phyloP scores from a whole-genome alignment of 2,888 invertebrate species.

The Hydroisotoma schaefferi region DNA sequence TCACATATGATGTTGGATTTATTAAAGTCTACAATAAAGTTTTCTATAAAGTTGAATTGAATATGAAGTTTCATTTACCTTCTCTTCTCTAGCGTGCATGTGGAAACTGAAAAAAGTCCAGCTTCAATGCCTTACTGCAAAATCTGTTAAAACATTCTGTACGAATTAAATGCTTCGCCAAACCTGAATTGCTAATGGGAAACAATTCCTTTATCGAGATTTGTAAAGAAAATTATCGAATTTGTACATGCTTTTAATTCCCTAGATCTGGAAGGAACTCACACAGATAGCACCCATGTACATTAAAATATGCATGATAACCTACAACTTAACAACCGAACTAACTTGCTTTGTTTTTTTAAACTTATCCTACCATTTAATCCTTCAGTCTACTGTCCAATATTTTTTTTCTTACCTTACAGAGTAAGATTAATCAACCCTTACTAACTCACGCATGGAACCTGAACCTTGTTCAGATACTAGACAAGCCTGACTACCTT shows the following conservation, averaged over 20 bases:
- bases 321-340: background rate
- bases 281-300: background rate
- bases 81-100: too few relatives aligned
- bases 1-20: too few relatives aligned
- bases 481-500: too few relatives aligned
- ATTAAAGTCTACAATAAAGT: too few relatives aligned
- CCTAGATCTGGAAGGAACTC: background rate
- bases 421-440: background rate
- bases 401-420: background rate
- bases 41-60: too few relatives aligned
- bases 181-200: too few relatives aligned
- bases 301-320: background rate
- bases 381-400: background rate
- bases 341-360: background rate
- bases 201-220: background rate
- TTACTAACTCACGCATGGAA: background rate
- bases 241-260: background rate
- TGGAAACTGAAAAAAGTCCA: too few relatives aligned
- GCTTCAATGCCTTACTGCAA: too few relatives aligned
- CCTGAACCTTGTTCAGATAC: too few relatives aligned
- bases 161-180: too few relatives aligned
- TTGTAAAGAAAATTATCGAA: background rate
- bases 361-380: background rate
- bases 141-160: too few relatives aligned
- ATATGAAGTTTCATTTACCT: too few relatives aligned